A percentile compares a stretch with the other conserved stretches of the same genome.
Evolutionary conservation across 2,113 vertebrate genomes (phyloP).

Genomic region (Anolis carolinensis): DNA sequence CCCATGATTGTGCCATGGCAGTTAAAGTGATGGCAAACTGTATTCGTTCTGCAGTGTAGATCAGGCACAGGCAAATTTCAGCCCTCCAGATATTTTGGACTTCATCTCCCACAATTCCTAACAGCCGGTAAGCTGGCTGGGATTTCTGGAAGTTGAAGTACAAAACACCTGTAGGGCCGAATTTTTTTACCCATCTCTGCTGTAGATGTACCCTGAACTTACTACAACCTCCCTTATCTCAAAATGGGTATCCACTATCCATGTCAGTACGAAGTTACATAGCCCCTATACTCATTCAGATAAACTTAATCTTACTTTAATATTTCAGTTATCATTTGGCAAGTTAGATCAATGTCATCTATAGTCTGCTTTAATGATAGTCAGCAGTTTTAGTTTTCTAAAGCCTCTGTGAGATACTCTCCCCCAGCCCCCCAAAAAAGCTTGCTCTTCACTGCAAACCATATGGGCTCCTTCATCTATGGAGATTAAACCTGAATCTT

Average conservation of each 20-base stretch:
- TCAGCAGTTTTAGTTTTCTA: neutral
- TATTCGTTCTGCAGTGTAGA: neutral
- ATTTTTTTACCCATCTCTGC: too few relatives aligned
- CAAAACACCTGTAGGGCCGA: too few relatives aligned
- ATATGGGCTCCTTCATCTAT: constrained; percentile 31
- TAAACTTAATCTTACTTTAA: neutral
- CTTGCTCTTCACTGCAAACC: constrained; percentile 26
- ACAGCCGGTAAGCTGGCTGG: too few relatives aligned
- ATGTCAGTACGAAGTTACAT: neutral
- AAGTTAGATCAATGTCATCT: neutral
- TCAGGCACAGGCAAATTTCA: too few relatives aligned
- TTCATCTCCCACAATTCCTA: too few relatives aligned
- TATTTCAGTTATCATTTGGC: neutral
- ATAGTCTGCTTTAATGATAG: constrained; percentile 12
- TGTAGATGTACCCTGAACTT: neutral
- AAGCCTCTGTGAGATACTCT: neutral
- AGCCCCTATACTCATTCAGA: neutral
- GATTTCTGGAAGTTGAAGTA: too few relatives aligned
- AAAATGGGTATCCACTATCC: too few relatives aligned
- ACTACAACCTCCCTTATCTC: too few relatives aligned
- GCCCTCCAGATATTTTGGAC: too few relatives aligned
- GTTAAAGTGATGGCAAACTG: neutral
- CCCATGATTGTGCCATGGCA: too few relatives aligned
- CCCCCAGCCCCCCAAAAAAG: too few relatives aligned
- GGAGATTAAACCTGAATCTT: constrained; percentile 42